These are phyloP conservation scores for Ennomos erosarius DNA, from an alignment of 2,888 invertebrate genomes.

Conservation along the genomic window DNA sequence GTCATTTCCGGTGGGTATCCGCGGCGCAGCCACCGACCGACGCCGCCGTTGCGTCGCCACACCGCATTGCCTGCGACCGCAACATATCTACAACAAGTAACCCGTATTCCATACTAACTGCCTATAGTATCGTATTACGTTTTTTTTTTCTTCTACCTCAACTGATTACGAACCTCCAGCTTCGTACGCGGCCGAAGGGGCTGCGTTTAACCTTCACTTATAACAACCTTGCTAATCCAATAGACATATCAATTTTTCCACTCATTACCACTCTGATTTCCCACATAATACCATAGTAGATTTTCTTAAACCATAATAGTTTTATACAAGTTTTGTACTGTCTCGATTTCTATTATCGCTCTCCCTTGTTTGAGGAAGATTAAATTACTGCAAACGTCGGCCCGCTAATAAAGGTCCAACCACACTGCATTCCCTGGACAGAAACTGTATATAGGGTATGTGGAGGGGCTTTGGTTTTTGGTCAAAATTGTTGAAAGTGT, in stretches of 20 bases:
- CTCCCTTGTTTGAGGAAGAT: slow-evolving; percentile 62
- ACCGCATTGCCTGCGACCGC: slow-evolving; percentile 24
- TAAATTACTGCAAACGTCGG: slow-evolving; percentile 67
- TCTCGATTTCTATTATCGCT: slow-evolving; percentile 32
- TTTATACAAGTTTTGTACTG: slow-evolving; percentile 5
- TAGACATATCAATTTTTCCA: too few relatives aligned
- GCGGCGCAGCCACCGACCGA: slow-evolving; percentile 32
- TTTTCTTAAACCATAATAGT: too few relatives aligned
- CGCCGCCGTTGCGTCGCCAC: slow-evolving; percentile 36
- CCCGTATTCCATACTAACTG: too few relatives aligned
- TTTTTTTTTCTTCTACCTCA: too few relatives aligned
- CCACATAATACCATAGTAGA: too few relatives aligned
- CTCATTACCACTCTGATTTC: too few relatives aligned
- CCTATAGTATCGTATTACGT: too few relatives aligned
- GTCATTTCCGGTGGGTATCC: slow-evolving; percentile 39
- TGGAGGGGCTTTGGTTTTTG: neutral
- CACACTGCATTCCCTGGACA: slow-evolving; percentile 21
- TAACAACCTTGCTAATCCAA: too few relatives aligned
- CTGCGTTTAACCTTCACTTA: too few relatives aligned
- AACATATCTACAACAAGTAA: neutral
- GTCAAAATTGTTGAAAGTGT: slow-evolving; percentile 12
- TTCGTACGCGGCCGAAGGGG: too few relatives aligned
- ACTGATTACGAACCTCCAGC: too few relatives aligned
- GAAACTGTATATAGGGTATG: slow-evolving; percentile 13
- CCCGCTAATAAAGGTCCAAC: slow-evolving; percentile 42